Percentiles rank a stretch among this genome's conserved stretches.
Conservation (phyloP, 1,140 invertebrate genomes). For the Apocrypta bakeri region DNA sequence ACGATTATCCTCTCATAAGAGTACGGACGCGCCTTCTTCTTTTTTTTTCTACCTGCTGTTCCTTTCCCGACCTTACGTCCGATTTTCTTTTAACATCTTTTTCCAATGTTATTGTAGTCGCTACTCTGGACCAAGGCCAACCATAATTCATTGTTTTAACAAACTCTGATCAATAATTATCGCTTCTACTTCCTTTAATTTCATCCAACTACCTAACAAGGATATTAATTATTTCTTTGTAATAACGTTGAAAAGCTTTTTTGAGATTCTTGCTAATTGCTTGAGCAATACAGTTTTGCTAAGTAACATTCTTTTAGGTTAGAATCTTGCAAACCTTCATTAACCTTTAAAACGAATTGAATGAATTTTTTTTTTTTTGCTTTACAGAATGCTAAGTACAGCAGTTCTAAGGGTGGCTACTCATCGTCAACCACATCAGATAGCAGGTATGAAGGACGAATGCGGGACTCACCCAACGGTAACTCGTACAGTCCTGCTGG, state of each 20-base stretch:
- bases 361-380: constrained; percentile 52
- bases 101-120: neutral
- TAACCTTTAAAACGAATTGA: neutral
- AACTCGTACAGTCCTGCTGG: constrained; percentile 82
- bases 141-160: neutral
- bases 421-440: constrained; percentile 74
- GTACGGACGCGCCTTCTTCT: constrained; percentile 37
- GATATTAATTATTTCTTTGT: neutral
- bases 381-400: constrained; percentile 83
- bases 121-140: neutral
- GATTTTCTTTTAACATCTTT: neutral
- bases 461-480: constrained; percentile 84
- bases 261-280: neutral
- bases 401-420: constrained; percentile 82
- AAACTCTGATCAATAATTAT: neutral
- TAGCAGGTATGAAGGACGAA: constrained; percentile 77
- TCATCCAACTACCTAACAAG: neutral
- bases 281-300: neutral
- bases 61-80: neutral
- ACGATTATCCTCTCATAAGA: constrained; percentile 41
- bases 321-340: constrained; percentile 18
- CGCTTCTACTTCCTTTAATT: neutral
- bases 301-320: constrained; percentile 29
- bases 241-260: neutral
- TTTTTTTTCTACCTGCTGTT: constrained; percentile 24